phyloP scores from a whole-genome alignment of 1,140 invertebrate species.

The Drosophila subpulchrella region DNA sequence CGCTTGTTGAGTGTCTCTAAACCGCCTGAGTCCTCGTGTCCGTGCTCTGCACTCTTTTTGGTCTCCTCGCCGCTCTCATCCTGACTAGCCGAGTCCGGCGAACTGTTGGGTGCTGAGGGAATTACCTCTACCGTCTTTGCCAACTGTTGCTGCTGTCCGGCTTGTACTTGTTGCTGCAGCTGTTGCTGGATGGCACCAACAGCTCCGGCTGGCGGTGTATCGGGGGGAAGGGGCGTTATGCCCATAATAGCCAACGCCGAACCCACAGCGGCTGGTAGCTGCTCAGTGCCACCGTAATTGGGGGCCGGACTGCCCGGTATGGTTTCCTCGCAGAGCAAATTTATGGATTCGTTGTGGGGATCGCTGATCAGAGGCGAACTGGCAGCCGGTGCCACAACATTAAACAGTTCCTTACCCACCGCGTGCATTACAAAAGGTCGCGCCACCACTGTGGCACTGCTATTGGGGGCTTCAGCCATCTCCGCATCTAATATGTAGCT shows the following conservation, averaged over 20 bases:
- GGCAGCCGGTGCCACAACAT: constrained; percentile 49
- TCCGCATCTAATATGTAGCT: constrained; percentile 11
- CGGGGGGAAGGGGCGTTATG: constrained; percentile 47
- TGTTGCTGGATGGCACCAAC: constrained; percentile 9
- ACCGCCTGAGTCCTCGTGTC: constrained; percentile 29
- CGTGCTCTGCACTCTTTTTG: constrained; percentile 62
- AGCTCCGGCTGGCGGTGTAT: constrained; percentile 33
- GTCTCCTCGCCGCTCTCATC: constrained; percentile 80
- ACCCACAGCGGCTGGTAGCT: constrained; percentile 8
- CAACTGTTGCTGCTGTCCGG: constrained; percentile 4
- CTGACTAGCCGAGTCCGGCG: constrained; percentile 78
- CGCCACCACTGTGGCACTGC: constrained; percentile 5
- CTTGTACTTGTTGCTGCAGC: constrained; percentile 2
- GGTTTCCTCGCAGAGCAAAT: constrained; percentile 93
- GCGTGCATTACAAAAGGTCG: constrained; percentile 53
- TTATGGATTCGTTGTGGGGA: constrained; percentile 85
- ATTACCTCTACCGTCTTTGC: background rate
- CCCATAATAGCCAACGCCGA: constrained; percentile 40
- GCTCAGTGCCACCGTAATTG: constrained; percentile 84
- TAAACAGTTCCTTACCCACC: constrained; percentile 35
- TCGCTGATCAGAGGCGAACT: constrained; percentile 69
- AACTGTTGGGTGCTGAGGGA: constrained; percentile 60
- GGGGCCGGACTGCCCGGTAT: constrained; percentile 94
- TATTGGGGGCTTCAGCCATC: background rate
- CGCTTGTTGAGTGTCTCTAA: constrained; percentile 83